Evolutionary conservation across 2,888 invertebrate species (phyloP), one percentile per base, ranked within the genome.

Genomic region (Phasia obesa): DNA sequence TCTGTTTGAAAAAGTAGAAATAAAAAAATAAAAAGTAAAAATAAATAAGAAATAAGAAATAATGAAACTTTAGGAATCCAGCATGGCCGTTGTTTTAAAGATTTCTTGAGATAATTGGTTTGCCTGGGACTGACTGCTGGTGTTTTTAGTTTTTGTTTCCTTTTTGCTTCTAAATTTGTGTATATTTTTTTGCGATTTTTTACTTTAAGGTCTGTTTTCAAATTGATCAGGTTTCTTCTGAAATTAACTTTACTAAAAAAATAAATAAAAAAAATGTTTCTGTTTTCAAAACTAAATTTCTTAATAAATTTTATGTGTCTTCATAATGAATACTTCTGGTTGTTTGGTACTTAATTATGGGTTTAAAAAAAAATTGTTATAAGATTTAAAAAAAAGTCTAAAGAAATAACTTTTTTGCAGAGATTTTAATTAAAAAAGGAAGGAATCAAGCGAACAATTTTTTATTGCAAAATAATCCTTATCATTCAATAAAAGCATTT

Each of bases 21-120:
- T n/a, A 25, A 17, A 0, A 15, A 35, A 51, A 35, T 17, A 19
- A 23, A 42, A 0, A 55, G 23, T 11, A 19, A 57, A 23, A 47
- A 60, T 42, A 31, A 64, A 47, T 9, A 38, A 53, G 19, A 53
- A 74, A 65, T 47, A 75, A 57, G 51, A 65, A 57, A 65, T 75
- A 65, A 67, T 65, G 74, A 84, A 84, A 86, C 76, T 80, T 86
- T 82, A 87, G 88, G 89, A 89, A 89, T 89, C 86, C 89, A 89
- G 89, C 88, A 89, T 89, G 89, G 89, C 89, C 89, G 89, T 87
- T 87, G 86, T 85, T 85, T 78, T 19, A 25, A 64, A 51, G 38
- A 67, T 77, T 69, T 60, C 23, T 76, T 27, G n/a, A 64, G 27
- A 74, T 82, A 69, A 74, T 82, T 74, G 77, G 64, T 49, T n/a